Evolutionary conservation across 2,888 invertebrate genomes (phyloP).

Genomic region (Caenorhabditis sp.): DNA sequence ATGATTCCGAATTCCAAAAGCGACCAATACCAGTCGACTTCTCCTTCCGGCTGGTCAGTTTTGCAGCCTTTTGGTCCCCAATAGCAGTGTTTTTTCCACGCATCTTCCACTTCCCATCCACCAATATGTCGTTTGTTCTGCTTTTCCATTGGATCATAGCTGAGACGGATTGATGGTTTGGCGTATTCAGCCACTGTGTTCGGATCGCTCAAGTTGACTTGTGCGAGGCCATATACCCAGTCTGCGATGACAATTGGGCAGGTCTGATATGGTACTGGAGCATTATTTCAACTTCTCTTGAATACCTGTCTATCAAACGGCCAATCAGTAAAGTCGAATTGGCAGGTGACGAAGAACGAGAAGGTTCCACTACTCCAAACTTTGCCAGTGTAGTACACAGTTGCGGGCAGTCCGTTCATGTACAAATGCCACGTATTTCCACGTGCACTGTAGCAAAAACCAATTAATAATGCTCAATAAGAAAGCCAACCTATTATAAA

Average conservation of each 20-base stretch:
- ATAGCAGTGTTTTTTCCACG: slow-evolving; percentile 81
- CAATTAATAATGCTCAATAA: background rate
- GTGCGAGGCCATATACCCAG: slow-evolving; percentile 81
- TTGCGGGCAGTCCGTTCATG: slow-evolving; percentile 78
- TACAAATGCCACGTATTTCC: slow-evolving; percentile 81
- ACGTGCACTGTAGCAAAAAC: slow-evolving; percentile 70
- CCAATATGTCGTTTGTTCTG: slow-evolving; percentile 76
- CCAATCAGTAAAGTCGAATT: slow-evolving; percentile 80
- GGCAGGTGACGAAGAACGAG: slow-evolving; percentile 81
- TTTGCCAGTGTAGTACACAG: slow-evolving; percentile 71
- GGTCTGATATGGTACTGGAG: slow-evolving; percentile 53
- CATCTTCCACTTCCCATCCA: slow-evolving; percentile 77
- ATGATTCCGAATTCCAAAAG: slow-evolving; percentile 81
- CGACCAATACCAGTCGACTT: slow-evolving; percentile 82
- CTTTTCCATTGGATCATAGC: slow-evolving; percentile 75
- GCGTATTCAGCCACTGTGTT: slow-evolving; percentile 54
- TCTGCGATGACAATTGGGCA: slow-evolving; percentile 82
- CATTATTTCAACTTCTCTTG: no score
- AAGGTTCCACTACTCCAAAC: slow-evolving; percentile 77
- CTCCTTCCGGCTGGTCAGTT: slow-evolving; percentile 68
- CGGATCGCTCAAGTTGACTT: slow-evolving; percentile 80
- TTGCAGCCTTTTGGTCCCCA: slow-evolving; percentile 80
- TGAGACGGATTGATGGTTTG: slow-evolving; percentile 76
- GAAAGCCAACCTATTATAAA: slow-evolving; percentile 76
- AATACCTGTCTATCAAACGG: slow-evolving; percentile 79